Evolutionary conservation across 2,113 vertebrate species (phyloP).

Genomic region (Carassius auratus): DNA sequence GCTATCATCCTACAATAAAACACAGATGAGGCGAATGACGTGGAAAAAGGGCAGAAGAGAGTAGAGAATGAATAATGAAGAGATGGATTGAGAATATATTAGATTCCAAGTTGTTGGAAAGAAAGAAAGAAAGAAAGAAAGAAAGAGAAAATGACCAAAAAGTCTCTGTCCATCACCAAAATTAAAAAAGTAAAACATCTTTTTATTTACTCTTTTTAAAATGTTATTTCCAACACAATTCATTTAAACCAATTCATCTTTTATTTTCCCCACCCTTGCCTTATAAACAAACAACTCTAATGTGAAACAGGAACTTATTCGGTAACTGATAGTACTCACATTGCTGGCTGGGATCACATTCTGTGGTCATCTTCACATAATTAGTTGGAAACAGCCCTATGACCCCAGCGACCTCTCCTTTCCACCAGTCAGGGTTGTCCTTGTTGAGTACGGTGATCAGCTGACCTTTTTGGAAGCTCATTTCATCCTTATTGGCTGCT

Average conservation of each 20-base stretch:
- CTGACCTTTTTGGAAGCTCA: constrained; percentile 94
- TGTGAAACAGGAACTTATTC: background rate
- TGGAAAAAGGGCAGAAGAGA: constrained; percentile 66
- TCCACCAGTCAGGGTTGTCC: constrained; percentile 96
- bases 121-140: background rate
- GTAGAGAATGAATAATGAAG: constrained; percentile 60
- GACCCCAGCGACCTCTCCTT: constrained; percentile 85
- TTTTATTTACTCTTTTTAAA: background rate
- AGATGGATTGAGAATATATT: constrained; percentile 65
- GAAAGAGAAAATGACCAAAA: background rate
- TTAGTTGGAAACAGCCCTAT: constrained; percentile 95
- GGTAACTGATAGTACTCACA: constrained; percentile 81
- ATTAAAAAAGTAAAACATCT: background rate
- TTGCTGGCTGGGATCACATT: constrained; percentile 94
- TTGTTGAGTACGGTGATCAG: constrained; percentile 91
- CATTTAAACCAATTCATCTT: background rate
- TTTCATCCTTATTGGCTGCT: constrained; percentile 91
- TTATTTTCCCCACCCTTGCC: background rate
- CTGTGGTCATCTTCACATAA: constrained; percentile 96
- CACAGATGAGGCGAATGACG: constrained; percentile 70
- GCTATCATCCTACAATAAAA: constrained; percentile 92
- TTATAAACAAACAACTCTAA: background rate
- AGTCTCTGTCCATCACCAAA: background rate
- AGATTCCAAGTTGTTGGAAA: background rate
- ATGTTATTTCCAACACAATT: background rate